phyloP scores from a whole-genome alignment of 2,888 invertebrate species.

The Cordilura impudica region DNA sequence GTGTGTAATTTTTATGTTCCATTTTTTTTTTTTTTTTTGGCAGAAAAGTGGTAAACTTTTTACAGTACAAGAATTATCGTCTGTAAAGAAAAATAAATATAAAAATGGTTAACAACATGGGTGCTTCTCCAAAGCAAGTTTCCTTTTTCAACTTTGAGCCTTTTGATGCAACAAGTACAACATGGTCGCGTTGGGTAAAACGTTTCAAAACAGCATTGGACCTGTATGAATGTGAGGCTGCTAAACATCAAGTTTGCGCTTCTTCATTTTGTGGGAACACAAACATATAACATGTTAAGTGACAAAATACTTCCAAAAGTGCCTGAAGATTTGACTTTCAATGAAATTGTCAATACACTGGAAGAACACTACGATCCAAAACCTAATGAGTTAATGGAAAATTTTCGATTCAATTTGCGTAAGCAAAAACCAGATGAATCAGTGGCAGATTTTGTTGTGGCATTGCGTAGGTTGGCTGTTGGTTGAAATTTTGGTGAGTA shows the following conservation, averaged over 20 bases:
- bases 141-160: conserved; percentile 5
- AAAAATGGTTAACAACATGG: too few species aligned
- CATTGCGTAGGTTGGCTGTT: conserved; percentile 8
- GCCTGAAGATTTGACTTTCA: neutral
- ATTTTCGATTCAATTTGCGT: too few species aligned
- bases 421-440: conserved; percentile 8
- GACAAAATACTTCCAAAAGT: conserved; percentile 1
- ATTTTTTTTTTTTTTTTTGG: too few species aligned
- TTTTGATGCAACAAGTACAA: neutral
- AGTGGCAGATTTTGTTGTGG: conserved; percentile 6
- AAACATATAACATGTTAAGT: conserved; percentile 9
- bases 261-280: conserved; percentile 9
- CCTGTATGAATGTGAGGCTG: neutral
- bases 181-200: too few species aligned
- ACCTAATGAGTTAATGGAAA: too few species aligned
- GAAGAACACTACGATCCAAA: conserved; percentile 27
- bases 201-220: conserved; percentile 1
- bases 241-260: neutral
- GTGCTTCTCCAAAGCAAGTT: too few species aligned
- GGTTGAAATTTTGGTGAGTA: conserved; percentile 38
- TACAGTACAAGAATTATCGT: too few species aligned
- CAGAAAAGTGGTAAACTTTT: too few species aligned
- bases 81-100: too few species aligned
- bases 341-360: conserved; percentile 1
- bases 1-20: too few species aligned